A percentile compares a stretch with the other conserved stretches of the same genome.
These are phyloP conservation scores for Tokudaia tokunoshimensis DNA, from an alignment of 2,797 vertebrate genomes.

Conservation along the genomic window DNA sequence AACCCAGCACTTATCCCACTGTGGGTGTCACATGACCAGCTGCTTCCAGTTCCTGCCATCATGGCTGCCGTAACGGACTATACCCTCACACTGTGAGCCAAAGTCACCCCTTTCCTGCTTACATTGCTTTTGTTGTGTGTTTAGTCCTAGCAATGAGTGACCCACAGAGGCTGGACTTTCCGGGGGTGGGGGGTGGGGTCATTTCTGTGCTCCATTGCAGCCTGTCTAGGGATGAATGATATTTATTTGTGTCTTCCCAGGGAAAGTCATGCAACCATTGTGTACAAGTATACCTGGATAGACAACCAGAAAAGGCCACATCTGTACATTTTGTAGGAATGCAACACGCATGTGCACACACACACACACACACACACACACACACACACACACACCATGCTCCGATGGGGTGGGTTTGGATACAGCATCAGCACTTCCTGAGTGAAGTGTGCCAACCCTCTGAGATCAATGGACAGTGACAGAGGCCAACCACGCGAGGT, in stretches of 20 bases:
- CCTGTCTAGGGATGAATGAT: background rate
- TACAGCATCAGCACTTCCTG: background rate
- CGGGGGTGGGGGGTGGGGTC: background rate
- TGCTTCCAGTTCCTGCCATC: background rate
- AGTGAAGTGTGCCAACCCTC: background rate
- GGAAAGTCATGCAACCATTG: background rate
- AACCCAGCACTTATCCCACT: background rate
- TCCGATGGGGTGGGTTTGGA: background rate
- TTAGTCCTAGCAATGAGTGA: too few relatives aligned
- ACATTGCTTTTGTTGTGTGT: background rate
- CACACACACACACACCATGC: background rate
- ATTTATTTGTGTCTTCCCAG: background rate
- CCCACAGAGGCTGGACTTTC: background rate
- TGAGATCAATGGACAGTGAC: background rate
- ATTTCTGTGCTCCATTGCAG: background rate
- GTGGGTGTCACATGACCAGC: background rate
- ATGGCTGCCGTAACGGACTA: background rate
- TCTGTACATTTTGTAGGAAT: background rate
- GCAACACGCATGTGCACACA: background rate
- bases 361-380: background rate
- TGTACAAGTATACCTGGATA: background rate
- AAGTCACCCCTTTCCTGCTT: background rate
- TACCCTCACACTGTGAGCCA: background rate
- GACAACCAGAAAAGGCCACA: background rate
- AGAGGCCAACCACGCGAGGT: background rate